Evolutionary conservation across 2,113 vertebrate genomes (phyloP).

Genomic region (Rhombomys opimus): DNA sequence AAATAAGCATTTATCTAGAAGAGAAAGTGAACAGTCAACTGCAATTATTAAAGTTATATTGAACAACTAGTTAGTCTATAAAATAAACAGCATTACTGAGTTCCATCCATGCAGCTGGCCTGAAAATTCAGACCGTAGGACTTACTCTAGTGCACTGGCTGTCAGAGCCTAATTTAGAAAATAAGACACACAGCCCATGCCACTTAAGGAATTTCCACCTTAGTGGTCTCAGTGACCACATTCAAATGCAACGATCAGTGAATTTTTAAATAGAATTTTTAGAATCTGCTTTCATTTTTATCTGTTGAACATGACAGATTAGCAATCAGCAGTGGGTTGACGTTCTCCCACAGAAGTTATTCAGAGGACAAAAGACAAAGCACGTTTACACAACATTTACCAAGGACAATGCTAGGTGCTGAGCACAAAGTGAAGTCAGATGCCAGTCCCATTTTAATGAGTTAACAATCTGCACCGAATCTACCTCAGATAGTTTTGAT

Average conservation of each 20-base stretch:
- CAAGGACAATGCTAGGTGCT: slow-evolving; percentile 58
- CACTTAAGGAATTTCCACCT: slow-evolving; percentile 33
- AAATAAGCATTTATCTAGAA: not conserved
- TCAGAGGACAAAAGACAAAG: slow-evolving; percentile 73
- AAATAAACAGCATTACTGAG: slow-evolving; percentile 39
- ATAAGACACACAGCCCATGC: not conserved
- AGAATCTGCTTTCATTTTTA: slow-evolving; percentile 65
- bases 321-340: slow-evolving; percentile 71
- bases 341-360: slow-evolving; percentile 75
- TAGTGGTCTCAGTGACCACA: slow-evolving; percentile 46
- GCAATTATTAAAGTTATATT: slow-evolving; percentile 54
- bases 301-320: slow-evolving; percentile 71
- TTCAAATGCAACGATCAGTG: slow-evolving; percentile 34
- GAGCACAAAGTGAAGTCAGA: not conserved
- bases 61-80: not conserved
- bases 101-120: not conserved
- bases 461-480: not conserved
- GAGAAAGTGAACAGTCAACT: not conserved
- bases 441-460: not conserved
- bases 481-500: not conserved
- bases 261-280: slow-evolving; percentile 59
- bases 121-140: slow-evolving; percentile 28
- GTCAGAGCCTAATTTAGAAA: slow-evolving; percentile 30
- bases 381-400: slow-evolving; percentile 66
- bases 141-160: not conserved